These are phyloP conservation scores for Chrysoperla carnea DNA, from an alignment of 1,140 invertebrate genomes.

Conservation along the genomic window DNA sequence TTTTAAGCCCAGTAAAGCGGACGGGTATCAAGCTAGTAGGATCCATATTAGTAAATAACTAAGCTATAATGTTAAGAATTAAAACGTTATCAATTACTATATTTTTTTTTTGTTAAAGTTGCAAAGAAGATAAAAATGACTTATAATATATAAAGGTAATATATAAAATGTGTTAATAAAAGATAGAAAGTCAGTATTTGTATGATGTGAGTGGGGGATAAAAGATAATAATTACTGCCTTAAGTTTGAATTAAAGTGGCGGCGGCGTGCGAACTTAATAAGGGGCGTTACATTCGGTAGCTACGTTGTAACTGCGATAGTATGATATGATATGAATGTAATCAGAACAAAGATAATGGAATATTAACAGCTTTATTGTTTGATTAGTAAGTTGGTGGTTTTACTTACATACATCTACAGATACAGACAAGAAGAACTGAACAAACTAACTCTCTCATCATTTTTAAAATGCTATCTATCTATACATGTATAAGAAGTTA, in stretches of 20 bases:
- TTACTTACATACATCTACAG: constrained; percentile 1
- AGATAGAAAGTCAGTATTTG: too few species aligned
- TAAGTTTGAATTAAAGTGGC: constrained; percentile 21
- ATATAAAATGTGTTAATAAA: too few species aligned
- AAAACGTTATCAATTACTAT: too few species aligned
- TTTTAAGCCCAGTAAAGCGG: too few species aligned
- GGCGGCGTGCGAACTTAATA: constrained; percentile 19
- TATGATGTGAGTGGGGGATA: not conserved
- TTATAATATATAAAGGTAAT: too few species aligned
- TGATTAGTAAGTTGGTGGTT: constrained; percentile 16
- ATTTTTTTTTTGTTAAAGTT: too few species aligned
- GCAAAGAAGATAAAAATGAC: too few species aligned
- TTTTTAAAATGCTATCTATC: not conserved
- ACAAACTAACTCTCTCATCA: not conserved
- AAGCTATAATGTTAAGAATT: too few species aligned
- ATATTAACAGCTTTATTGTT: constrained; percentile 15
- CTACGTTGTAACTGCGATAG: constrained; percentile 7
- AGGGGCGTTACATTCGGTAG: constrained; percentile 21
- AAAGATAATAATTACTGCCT: constrained; percentile 15
- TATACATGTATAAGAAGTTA: too few species aligned
- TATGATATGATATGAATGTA: constrained; percentile 1
- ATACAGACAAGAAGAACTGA: constrained; percentile 4
- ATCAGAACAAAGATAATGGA: constrained; percentile 8
- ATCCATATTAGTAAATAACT: too few species aligned
- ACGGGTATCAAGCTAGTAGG: too few species aligned